Evolutionary conservation across 2,888 invertebrate species (phyloP).

Genomic region (Chrysolina oricalcia): DNA sequence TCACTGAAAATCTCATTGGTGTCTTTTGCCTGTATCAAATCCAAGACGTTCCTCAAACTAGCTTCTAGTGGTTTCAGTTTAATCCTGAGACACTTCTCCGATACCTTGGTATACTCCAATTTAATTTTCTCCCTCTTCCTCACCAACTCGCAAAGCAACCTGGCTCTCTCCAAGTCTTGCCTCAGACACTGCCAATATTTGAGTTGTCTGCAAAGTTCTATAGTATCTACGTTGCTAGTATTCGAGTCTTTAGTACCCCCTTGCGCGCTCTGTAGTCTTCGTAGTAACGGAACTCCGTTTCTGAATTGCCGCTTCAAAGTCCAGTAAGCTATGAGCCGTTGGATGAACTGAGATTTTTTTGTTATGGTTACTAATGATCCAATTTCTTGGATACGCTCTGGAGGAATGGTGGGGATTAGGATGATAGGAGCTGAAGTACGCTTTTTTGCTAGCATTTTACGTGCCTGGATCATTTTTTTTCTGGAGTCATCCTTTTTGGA

Average conservation of each 20-base stretch:
- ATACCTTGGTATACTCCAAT: conserved; percentile 86
- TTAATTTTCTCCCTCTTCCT: conserved; percentile 97
- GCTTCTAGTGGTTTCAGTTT: conserved; percentile 88
- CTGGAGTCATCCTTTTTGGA: conserved; percentile 79
- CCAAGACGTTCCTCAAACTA: conserved; percentile 84
- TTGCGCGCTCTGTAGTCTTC: conserved; percentile 83
- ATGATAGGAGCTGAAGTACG: conserved; percentile 93
- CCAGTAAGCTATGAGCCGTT: conserved; percentile 96
- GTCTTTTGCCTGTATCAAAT: conserved; percentile 86
- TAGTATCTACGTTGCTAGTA: conserved; percentile 74
- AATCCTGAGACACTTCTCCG: conserved; percentile 86
- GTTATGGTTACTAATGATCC: conserved; percentile 82
- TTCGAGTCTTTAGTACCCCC: conserved; percentile 66
- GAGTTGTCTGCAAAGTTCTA: conserved; percentile 87
- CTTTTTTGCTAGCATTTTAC: conserved; percentile 90
- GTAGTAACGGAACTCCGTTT: conserved; percentile 94
- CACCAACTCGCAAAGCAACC: conserved; percentile 94
- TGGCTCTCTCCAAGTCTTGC: conserved; percentile 93
- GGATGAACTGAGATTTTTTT: conserved; percentile 89
- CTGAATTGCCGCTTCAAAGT: conserved; percentile 94
- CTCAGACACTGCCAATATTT: conserved; percentile 96
- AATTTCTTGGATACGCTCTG: conserved; percentile 90
- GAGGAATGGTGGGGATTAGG: conserved; percentile 93
- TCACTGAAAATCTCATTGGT: conserved; percentile 91
- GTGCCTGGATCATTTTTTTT: conserved; percentile 89